Percentiles rank a stretch among this genome's conserved stretches.
Evolutionary conservation across 2,797 vertebrate species (phyloP).

Genomic region (Garrulus glandarius): DNA sequence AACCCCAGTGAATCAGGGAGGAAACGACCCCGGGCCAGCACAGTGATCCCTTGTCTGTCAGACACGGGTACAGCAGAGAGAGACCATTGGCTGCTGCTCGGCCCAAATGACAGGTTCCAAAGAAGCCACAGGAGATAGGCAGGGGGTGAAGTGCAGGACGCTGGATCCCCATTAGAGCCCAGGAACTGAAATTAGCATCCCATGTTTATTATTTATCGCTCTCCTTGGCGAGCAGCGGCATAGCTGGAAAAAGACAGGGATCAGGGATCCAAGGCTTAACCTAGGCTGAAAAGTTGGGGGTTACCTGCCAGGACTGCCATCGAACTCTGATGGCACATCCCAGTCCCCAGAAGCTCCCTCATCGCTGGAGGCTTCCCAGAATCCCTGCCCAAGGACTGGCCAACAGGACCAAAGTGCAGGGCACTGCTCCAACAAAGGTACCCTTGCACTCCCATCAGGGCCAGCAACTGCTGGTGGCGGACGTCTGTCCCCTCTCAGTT

Average conservation of each 20-base stretch:
- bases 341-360: neutral
- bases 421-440: neutral
- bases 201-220: fast-evolving
- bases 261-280: neutral
- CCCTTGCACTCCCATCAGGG: neutral
- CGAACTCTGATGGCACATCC: fast-evolving
- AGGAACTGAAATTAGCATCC: neutral
- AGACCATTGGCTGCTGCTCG: neutral
- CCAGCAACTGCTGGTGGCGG: fast-evolving
- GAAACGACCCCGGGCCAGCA: neutral
- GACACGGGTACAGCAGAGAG: fast-evolving
- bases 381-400: neutral
- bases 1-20: neutral
- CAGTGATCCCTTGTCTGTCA: fast-evolving
- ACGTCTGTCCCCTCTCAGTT: fast-evolving
- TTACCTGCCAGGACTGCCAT: neutral
- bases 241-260: fast-evolving
- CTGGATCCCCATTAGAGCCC: fast-evolving
- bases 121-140: neutral
- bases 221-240: fast-evolving
- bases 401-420: fast-evolving
- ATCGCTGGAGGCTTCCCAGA: neutral
- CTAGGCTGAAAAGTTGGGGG: neutral
- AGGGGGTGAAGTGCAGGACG: neutral
- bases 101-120: fast-evolving